These are phyloP conservation scores for Microctonus hyperodae DNA, from an alignment of 2,888 invertebrate genomes.

Conservation along the genomic window DNA sequence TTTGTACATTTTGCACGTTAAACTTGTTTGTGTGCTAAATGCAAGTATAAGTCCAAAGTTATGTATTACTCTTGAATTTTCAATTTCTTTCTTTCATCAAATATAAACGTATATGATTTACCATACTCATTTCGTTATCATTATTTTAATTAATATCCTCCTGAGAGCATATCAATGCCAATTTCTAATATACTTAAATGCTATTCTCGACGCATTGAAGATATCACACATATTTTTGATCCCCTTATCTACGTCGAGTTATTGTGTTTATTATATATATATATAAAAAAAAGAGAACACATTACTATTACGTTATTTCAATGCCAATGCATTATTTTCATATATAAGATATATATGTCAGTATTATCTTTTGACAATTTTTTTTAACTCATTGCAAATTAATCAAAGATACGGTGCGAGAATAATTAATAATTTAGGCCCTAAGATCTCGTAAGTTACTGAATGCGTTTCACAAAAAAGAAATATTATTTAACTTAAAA, in stretches of 20 bases:
- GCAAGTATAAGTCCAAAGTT: not conserved
- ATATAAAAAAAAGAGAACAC: conserved; percentile 40
- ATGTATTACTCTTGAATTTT: not conserved
- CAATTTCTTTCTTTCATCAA: not conserved
- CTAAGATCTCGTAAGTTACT: conserved; percentile 11
- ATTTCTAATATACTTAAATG: conserved; percentile 22
- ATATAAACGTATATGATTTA: not conserved
- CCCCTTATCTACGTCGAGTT: conserved; percentile 28
- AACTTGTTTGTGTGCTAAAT: not conserved
- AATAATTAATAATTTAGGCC: conserved; percentile 34
- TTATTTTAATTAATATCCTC: not conserved
- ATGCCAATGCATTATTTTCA: conserved; percentile 26
- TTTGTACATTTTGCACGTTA: no score
- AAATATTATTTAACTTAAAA: conserved; percentile 50
- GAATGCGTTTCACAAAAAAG: conserved; percentile 21
- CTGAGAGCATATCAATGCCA: not conserved
- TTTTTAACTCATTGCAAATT: conserved; percentile 18
- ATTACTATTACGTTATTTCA: conserved; percentile 29
- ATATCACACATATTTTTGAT: conserved; percentile 25
- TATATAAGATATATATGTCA: conserved; percentile 1
- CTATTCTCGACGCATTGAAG: conserved; percentile 10
- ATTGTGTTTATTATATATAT: conserved; percentile 30
- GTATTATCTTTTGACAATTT: not conserved
- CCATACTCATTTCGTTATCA: not conserved
- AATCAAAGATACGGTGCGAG: conserved; percentile 26